Base-by-base conservation (phyloP, 2,888 invertebrate species). In the Hypercompe scribonia region DNA sequence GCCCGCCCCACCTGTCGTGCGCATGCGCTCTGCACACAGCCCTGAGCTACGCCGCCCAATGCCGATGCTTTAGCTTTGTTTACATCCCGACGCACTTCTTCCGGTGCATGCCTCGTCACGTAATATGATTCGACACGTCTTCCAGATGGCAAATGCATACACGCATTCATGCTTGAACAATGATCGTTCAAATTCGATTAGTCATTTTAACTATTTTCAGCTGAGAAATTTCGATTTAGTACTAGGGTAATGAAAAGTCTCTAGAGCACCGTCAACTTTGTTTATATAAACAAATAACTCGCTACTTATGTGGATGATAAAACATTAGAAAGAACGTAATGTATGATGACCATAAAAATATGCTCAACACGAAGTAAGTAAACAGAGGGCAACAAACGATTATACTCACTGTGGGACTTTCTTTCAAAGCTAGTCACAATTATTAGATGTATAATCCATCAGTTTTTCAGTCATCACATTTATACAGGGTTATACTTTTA, bases 1-100 rank as follows among this genome's bases (percentile, higher is more conserved):
- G 78, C 72, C 80, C 76, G 84, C 68, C 34, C 58, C 34, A 28
- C 28, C 34, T 34, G 67, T n/a, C 15, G n/a, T 31, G 69, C 69
- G 69, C 69, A 69, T 69, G 69, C 69, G 69, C 69, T 18, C 31
- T 61, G 31, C 39, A 2, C 28, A 24, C 68, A 31, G 28, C 36
- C 33, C n/a, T 24, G 36, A 15, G 58, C 34, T 31, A 74, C 81
- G 76, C 85, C 79, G 84, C 84, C 84, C 80, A 86, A 36, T 46
- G 85, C 84, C 77, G 82, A 61, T 81, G 85, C 87, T 73, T 75
- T 68, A 42, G 73, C 74, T 88, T 88, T 90, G 90, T 90, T 90
- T 90, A 90, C 90, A 89, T 87, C 86, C 84, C 83, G 74, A 84
- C 84, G 82, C 81, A 77, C 71, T 72, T 72, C 76, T 77, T 64